Conservation (phyloP, 2,797 vertebrate genomes). For the Xerus rutilus region DNA sequence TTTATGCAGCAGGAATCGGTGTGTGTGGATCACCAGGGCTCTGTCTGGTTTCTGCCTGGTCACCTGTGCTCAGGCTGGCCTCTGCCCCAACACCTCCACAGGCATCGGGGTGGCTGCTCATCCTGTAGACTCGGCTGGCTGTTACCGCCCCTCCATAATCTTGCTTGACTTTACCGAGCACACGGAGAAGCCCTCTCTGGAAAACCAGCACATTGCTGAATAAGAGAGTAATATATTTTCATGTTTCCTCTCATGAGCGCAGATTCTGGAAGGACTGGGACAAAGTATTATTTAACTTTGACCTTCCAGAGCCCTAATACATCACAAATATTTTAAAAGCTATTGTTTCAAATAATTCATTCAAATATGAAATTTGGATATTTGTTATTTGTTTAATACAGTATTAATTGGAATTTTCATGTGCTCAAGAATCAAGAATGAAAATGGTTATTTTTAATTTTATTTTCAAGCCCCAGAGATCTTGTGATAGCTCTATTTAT, state of each 20-base stretch:
- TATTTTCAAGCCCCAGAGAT: neutral
- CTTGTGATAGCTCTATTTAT: neutral
- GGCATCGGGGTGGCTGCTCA: no score
- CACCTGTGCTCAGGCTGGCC: fast-evolving
- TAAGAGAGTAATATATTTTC: neutral
- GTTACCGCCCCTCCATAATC: neutral
- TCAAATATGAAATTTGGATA: neutral
- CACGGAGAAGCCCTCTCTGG: neutral
- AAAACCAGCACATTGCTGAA: neutral
- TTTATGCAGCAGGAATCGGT: neutral
- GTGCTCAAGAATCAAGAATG: neutral
- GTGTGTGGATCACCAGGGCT: neutral
- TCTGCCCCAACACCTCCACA: neutral
- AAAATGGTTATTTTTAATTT: neutral
- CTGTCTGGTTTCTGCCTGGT: neutral
- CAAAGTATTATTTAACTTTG: neutral
- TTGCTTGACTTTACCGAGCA: neutral
- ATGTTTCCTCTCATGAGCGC: neutral
- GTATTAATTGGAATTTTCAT: conserved; percentile 14
- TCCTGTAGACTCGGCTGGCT: neutral
- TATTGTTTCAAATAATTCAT: neutral
- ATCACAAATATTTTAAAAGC: neutral
- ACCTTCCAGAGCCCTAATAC: neutral
- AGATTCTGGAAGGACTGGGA: neutral
- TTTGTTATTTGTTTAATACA: neutral